phyloP scores from a whole-genome alignment of 2,113 vertebrate genomes.

The Haemorhous mexicanus region DNA sequence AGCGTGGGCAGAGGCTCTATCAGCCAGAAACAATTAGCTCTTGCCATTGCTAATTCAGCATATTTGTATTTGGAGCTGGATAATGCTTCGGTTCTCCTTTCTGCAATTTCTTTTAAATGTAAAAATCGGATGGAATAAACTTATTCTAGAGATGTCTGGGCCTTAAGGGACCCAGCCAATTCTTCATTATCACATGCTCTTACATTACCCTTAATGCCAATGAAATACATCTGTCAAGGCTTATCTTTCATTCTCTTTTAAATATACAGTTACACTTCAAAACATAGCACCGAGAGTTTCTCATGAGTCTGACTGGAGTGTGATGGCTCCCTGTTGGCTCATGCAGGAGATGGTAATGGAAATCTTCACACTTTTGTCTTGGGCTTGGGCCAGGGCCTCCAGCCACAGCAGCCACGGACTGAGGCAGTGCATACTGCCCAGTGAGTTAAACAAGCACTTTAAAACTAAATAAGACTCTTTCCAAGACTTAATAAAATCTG shows the following conservation, averaged over 20 bases:
- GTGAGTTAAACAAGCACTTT: neutral
- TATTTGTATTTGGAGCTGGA: neutral
- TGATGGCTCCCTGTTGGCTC: neutral
- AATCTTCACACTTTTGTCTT: neutral
- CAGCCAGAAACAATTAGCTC: neutral
- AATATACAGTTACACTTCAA: neutral
- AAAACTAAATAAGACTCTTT: neutral
- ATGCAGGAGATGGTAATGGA: neutral
- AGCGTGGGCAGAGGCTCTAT: neutral
- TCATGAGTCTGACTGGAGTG: neutral
- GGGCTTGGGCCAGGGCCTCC: neutral
- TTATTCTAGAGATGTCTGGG: neutral
- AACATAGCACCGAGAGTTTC: neutral
- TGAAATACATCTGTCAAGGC: neutral
- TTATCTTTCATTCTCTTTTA: neutral
- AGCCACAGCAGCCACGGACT: accelerated
- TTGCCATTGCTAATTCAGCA: neutral
- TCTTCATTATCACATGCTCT: neutral
- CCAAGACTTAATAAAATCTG: neutral
- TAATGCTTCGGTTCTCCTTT: neutral
- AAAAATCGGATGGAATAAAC: neutral
- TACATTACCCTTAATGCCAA: neutral
- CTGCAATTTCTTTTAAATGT: neutral
- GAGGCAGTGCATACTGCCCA: neutral
- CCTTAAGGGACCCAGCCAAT: neutral